Base-by-base conservation (phyloP, 2,888 invertebrate species). In the Latheticus oryzae region DNA sequence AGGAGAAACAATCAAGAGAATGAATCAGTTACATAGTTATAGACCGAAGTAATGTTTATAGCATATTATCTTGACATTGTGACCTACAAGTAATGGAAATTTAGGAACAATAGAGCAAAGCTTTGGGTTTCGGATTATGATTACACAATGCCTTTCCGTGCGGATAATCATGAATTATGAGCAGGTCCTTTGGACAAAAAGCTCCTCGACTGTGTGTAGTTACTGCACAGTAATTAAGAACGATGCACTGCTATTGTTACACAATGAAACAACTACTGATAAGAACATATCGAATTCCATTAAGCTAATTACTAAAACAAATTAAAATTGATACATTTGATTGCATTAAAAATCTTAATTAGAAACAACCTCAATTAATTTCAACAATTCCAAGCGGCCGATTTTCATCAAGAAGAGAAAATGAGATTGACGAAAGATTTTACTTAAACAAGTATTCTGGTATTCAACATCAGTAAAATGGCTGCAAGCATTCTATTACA, bases 401-500 rank as follows among this genome's bases (percentile, higher is more conserved):
- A 57, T 53, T 56, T 56, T 56, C 59, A 53, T 57, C 53, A 59
- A 61, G 58, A 61, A 57, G 53, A 57, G 59, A 57, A 60, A 61
- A 61, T 61, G 54, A 58, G 60, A 60, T 57, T 54, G 58, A 55
- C 30, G 57, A 47, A 43, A 37, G 55, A 58, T 56, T 57, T 62
- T 62, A 58, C 54, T 57, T 33, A 32, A 54, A 56, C 48, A 57
- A 60, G 56, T 58, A 62, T 57, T 62, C 50, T 59, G 62, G 64
- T 64, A 65, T 67, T 67, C 64, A 60, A 43, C 58, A 57, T 53
- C 59, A 59, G 61, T 54, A 63, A 57, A 58, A 60, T 66, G 54
- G 63, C 64, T 62, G 60, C 61, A 38, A 58, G 66, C 65, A 63
- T 67, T 66, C 66, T 61, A 66, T 68, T 66, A 66, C 68, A 60